Evolutionary conservation across 1,140 invertebrate species (phyloP).

Genomic region (Brachionus rubens): DNA sequence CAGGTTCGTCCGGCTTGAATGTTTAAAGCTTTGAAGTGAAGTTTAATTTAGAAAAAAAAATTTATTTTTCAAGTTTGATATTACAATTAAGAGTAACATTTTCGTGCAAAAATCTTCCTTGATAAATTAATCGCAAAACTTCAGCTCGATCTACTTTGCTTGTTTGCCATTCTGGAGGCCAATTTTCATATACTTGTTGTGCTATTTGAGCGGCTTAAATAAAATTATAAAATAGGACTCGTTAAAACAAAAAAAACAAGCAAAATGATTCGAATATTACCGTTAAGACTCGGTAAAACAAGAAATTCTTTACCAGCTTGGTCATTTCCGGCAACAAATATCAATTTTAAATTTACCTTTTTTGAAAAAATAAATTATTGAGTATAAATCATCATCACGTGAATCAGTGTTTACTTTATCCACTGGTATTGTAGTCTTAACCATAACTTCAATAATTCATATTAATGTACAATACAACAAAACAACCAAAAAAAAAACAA

Average conservation of each 20-base stretch:
- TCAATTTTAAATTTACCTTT: conserved; percentile 30
- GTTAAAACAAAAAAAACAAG: not conserved
- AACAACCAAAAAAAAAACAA: not conserved
- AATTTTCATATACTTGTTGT: conserved; percentile 96
- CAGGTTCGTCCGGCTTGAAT: conserved; percentile 92
- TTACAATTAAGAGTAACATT: conserved; percentile 86
- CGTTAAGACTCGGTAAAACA: not conserved
- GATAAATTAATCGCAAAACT: conserved; percentile 87
- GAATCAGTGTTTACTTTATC: conserved; percentile 22
- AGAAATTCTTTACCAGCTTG: conserved; percentile 40
- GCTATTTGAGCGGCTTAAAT: conserved; percentile 87
- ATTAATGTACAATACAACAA: not conserved
- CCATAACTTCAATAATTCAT: conserved; percentile 25
- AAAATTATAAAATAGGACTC: not conserved
- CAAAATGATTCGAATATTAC: not conserved
- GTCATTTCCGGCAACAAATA: conserved; percentile 30
- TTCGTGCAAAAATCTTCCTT: conserved; percentile 96
- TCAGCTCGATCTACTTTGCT: not conserved
- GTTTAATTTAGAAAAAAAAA: not conserved
- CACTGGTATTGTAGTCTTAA: conserved; percentile 12
- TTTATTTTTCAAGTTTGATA: conserved; percentile 21
- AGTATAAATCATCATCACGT: not conserved
- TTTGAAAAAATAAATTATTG: not conserved
- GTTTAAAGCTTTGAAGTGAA: conserved; percentile 71
- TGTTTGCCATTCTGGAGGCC: conserved; percentile 68